Conservation (phyloP, 2,797 vertebrate species). For the Channa striata region DNA sequence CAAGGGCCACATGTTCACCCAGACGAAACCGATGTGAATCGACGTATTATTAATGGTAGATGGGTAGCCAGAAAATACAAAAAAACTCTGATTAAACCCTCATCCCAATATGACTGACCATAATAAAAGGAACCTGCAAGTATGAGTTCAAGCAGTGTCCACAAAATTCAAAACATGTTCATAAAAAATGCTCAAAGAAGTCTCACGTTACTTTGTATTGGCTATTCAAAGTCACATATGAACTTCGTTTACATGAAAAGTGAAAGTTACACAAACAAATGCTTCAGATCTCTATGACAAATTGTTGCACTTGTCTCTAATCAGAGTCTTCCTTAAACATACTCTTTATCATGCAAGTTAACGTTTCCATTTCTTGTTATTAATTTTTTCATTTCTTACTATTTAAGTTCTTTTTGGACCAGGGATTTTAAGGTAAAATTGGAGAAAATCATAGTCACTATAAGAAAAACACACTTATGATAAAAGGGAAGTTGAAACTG, state of each 20-base stretch:
- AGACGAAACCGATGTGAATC: too few species aligned
- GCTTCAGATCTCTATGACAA: background rate
- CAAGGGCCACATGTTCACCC: too few species aligned
- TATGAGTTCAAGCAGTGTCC: background rate
- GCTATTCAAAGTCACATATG: too few species aligned
- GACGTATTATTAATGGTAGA: too few species aligned
- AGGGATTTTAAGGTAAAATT: background rate
- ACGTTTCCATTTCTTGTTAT: too few species aligned
- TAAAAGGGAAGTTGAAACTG: background rate
- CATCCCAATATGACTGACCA: too few species aligned
- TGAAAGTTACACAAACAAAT: conserved; percentile 9
- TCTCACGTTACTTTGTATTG: background rate
- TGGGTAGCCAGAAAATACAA: too few species aligned
- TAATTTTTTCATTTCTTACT: too few species aligned
- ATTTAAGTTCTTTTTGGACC: background rate
- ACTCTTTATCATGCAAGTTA: background rate
- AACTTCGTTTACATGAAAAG: conserved; percentile 4
- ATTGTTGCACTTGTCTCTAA: background rate
- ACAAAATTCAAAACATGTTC: conserved; percentile 24
- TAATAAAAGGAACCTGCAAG: background rate
- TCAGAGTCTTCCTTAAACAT: background rate
- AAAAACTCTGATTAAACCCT: too few species aligned
- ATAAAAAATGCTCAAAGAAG: conserved; percentile 10
- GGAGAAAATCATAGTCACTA: background rate
- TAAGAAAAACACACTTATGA: background rate